These are phyloP conservation scores for Epinephelus malabaricus DNA, from an alignment of 2,797 vertebrate species.

Conservation along the genomic window DNA sequence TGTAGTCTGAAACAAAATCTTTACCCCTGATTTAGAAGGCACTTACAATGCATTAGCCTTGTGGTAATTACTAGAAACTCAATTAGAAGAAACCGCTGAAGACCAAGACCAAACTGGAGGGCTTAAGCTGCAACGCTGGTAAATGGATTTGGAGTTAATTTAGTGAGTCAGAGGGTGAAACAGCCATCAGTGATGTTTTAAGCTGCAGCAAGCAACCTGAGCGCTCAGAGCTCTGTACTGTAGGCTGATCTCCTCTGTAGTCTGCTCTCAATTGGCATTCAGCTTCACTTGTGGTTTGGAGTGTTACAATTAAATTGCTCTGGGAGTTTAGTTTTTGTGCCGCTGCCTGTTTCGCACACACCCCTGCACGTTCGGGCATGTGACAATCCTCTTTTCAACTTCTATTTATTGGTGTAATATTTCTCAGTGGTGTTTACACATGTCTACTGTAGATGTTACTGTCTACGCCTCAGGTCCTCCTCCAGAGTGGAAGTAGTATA, in stretches of 20 bases:
- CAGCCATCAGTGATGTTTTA: constrained; percentile 82
- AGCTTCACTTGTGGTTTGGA: constrained; percentile 60
- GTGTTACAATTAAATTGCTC: constrained; percentile 62
- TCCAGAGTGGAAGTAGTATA: constrained; percentile 36
- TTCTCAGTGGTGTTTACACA: constrained; percentile 51
- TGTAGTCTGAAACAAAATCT: constrained; percentile 83
- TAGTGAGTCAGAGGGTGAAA: constrained; percentile 85
- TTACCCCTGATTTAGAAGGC: constrained; percentile 86
- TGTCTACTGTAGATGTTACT: constrained; percentile 35
- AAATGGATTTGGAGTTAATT: constrained; percentile 85
- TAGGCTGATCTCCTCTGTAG: constrained; percentile 61
- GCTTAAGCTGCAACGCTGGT: constrained; percentile 83
- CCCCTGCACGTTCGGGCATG: neutral
- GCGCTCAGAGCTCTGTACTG: constrained; percentile 55
- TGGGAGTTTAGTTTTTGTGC: constrained; percentile 41
- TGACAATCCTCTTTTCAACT: constrained; percentile 23
- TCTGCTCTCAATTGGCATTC: constrained; percentile 63
- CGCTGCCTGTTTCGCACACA: neutral
- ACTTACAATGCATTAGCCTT: constrained; percentile 86
- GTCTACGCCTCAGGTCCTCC: constrained; percentile 36
- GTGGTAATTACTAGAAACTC: constrained; percentile 88
- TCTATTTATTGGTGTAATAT: constrained; percentile 33
- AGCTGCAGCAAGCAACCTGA: constrained; percentile 75
- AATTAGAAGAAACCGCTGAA: constrained; percentile 86
- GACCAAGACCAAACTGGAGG: constrained; percentile 82